Evolutionary conservation across 2,888 invertebrate species (phyloP), one percentile per base, ranked within the genome.

Genomic region (Didymodactylos carnosus): DNA sequence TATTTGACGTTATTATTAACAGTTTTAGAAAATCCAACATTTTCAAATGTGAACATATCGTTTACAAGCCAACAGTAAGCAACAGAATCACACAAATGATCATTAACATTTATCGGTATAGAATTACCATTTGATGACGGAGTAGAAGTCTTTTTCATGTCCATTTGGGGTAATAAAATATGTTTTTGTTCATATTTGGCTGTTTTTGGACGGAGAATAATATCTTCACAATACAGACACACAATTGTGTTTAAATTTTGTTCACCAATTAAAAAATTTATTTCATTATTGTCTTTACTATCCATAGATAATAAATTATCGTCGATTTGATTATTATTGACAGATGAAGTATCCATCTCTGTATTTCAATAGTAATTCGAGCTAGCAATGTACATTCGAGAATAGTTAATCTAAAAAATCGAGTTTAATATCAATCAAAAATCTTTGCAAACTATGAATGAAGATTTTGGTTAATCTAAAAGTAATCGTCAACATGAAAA

Each of bases 21-120:
- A 0, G 90, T 89, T 80, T 94, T 89, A 0, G 94, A 91, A 80
- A 97, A 94, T 7, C 94, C 94, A 75, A 97, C 90, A 81, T 98
- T 98, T 82, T 97, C 94, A 84, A 98, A 98, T 3, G 88, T 88
- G 81, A 89, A 93, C 88, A 95, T 93, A 82, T 93, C 91, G 75
- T 89, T 88, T 0, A 98, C 90, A 39, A 88, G 84, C 89, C 92
- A 95, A 83, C 89, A 94, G 76, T 90, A 88, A 5, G 85, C 87
- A 29, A 92, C 82, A 2, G 81, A 81, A 82, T 91, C 91, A 62
- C 53, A 62, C 19, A 14, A 86, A 71, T 39, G 73, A 62, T 62
- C 53, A 62, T 7, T 62, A 29, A 27, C 53, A 35, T 62, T 62
- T 8, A 62, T 62, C 19, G 53, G 35, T 35, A 62, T 13, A 62